Conservation (phyloP, 2,888 invertebrate species). For the Nymphalis urticae region DNA sequence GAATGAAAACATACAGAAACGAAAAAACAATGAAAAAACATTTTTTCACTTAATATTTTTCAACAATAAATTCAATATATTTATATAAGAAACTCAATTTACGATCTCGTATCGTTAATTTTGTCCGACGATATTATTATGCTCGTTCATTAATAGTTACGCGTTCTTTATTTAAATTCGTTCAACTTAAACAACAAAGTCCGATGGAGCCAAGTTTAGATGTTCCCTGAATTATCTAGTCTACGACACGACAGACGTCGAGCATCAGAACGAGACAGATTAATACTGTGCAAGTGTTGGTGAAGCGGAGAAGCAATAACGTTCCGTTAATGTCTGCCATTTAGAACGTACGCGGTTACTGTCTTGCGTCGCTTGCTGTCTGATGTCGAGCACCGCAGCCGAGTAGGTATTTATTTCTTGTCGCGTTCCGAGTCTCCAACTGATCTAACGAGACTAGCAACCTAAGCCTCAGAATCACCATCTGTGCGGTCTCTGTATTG, state of each 20-base stretch:
- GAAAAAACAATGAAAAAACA: constrained; percentile 42
- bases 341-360: constrained; percentile 72
- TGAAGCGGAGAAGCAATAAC: constrained; percentile 74
- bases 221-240: constrained; percentile 61
- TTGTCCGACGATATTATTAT: background rate
- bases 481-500: constrained; percentile 71
- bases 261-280: constrained; percentile 67
- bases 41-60: constrained; percentile 39
- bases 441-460: constrained; percentile 64
- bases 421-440: constrained; percentile 48
- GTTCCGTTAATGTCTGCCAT: constrained; percentile 76
- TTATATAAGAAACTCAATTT: constrained; percentile 10
- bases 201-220: constrained; percentile 49
- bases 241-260: constrained; percentile 53
- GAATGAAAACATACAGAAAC: constrained; percentile 54
- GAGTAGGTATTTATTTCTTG: constrained; percentile 59
- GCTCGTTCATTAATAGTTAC: constrained; percentile 31
- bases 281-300: constrained; percentile 73
- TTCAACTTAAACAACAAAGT: constrained; percentile 43
- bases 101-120: background rate
- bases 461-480: constrained; percentile 70
- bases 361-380: constrained; percentile 56
- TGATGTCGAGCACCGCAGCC: constrained; percentile 56
- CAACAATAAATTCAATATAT: constrained; percentile 39
- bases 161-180: constrained; percentile 30